Base-by-base conservation (phyloP, 2,797 vertebrate genomes). In the Semotilus atromaculatus region DNA sequence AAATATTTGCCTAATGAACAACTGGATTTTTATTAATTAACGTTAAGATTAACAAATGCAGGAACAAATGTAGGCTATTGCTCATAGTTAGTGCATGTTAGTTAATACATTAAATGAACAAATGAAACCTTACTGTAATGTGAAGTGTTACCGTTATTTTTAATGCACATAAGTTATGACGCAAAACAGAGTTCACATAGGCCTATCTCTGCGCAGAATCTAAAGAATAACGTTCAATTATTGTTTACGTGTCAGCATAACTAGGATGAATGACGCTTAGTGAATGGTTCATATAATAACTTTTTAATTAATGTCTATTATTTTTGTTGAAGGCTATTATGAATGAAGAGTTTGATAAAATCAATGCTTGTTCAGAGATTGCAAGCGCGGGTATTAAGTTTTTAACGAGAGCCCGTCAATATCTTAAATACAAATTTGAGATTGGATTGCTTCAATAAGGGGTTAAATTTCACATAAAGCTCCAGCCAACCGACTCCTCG, bases 401-500 rank as follows among this genome's bases (percentile, higher is more conserved):
- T 40, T 26, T 29, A 60, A 60, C 14, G 23, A 77, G 34, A 14
- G 7, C 23, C 38, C 38, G 34, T 26, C 34, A 26, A 26, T 14
- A 38, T 40, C 8, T 21, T 78, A 43, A 8, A 7, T 2, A 7
- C 26, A 60, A 7, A 62, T 11, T 7, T 29, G 34, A 58, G 21
- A 40, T 60, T 26, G 38, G 19, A 40, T 73, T 53, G 82, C 75
- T 80, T 13, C 36, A 26, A 3, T 76, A 36, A 80, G 74, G 77
- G 68, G 60, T 87, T 88, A 89, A 90, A 86, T 89, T 90, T 83
- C 85, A 91, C 92, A 90, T 92, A 86, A 89, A 76, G 70, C 74
- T 81, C 74, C 93, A 94, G 88, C 94, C 94, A 94, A 93, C 92
- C 93, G 93, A 93, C 92, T 92, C 89, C 89, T 86, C 76, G 89